Conservation (phyloP, 35 echinoderm and acorn worm genomes). For the Heliocidaris tuberculata region DNA sequence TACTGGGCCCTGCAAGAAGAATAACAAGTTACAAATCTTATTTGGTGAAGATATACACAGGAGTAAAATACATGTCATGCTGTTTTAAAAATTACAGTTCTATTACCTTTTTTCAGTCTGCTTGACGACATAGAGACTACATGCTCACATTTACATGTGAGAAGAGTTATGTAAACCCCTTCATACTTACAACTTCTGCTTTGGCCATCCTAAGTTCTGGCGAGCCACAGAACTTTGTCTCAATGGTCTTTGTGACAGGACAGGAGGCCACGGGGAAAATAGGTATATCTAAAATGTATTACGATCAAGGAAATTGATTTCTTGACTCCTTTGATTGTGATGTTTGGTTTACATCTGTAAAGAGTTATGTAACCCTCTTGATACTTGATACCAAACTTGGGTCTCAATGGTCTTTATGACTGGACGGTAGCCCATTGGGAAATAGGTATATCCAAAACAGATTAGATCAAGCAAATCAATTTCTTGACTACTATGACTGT, state of each 20-base stretch:
- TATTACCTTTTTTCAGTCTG: no score
- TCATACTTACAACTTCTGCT: no score
- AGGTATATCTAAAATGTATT: no score
- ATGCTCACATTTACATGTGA: no score
- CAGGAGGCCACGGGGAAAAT: constrained; percentile 72
- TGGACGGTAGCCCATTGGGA: constrained; percentile 91
- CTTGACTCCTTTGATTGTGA: no score
- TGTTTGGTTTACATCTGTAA: neutral
- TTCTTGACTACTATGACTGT: no score
- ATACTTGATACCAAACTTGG: constrained; percentile 74
- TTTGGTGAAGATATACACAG: neutral
- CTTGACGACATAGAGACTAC: no score
- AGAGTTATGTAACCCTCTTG: neutral
- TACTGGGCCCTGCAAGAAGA: constrained; percentile 80
- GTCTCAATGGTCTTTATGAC: constrained; percentile 63
- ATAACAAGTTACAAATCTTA: neutral
- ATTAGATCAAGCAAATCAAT: no score
- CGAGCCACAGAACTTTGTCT: constrained; percentile 65
- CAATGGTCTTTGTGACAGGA: constrained; percentile 68
- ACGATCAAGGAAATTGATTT: no score
- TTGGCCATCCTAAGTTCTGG: constrained; percentile 87
- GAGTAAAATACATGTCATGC: neutral
- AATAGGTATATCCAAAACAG: no score
- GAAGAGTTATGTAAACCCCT: no score
- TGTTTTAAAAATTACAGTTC: no score